Base-by-base conservation (phyloP, 1,140 invertebrate species). In the Papilio aristodemus region DNA sequence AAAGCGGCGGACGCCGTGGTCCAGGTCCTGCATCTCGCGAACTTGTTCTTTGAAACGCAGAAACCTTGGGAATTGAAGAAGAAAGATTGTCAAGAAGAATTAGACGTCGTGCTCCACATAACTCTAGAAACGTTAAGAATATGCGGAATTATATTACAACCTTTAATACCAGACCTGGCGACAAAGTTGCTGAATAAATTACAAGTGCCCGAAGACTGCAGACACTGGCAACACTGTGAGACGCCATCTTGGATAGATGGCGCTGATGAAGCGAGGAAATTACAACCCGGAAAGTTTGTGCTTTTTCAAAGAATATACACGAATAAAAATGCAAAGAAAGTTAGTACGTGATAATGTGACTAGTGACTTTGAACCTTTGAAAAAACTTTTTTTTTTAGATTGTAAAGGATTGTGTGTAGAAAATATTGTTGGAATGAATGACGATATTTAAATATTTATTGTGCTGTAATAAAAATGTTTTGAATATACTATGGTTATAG, bases 61-160 rank as follows among this genome's bases (percentile, higher is more conserved):
- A 95, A 96, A 86, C 98, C 98, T 0, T 99, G 98, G 98, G 92
- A 95, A 73, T 92, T 99, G 57, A 81, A 81, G 68, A 93, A 94
- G 72, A 76, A 90, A 0, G 83, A 93, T 67, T 77, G 78, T 25
- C 71, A 85, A n/a, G 79, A 89, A 60, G 85, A 95, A 75, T 85
- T 99, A 9, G 92, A 95, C 71, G 93, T 93, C 17, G 93, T 98
- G 14, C 92, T 99, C 67, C 95, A 96, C 79, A 81, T 99, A 13
- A 94, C 95, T 50, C 92, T 99, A 84, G 98, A 99, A 92, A 95
- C 95, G 1, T 85, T 97, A 19, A 93, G 97, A 79, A 93, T 97
- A 27, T 93, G 94, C 76, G 94, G 93, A 22, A 94, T 98, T 68
- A 92, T 97, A 19, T 88, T 99, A 19, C 94, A 95, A 77, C 98